phyloP scores from a whole-genome alignment of 2,888 invertebrate genomes.

The Rhaphigaster nebulosa region DNA sequence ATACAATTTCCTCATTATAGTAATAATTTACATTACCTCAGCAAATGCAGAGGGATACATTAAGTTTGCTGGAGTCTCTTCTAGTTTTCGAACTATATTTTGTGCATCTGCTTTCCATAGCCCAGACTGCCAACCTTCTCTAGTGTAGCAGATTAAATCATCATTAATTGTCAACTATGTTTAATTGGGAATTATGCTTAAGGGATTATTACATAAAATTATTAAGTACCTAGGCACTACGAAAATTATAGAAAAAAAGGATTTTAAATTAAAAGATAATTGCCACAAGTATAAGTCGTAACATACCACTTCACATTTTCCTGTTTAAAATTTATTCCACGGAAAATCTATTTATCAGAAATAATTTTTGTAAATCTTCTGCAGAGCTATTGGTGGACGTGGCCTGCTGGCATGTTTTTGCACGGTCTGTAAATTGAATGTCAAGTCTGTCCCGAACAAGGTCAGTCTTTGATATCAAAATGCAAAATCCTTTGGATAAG shows the following conservation, averaged over 20 bases:
- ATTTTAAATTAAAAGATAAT: too few species aligned
- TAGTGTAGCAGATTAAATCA: constrained; percentile 63
- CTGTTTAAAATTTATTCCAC: neutral
- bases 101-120: constrained; percentile 77
- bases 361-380: neutral
- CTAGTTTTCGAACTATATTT: constrained; percentile 82
- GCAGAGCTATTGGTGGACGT: too few species aligned
- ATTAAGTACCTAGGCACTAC: neutral
- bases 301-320: too few species aligned
- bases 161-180: neutral
- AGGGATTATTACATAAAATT: neutral
- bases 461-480: too few species aligned
- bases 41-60: constrained; percentile 84
- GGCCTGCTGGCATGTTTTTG: too few species aligned
- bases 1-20: neutral
- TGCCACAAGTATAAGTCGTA: too few species aligned
- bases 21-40: constrained; percentile 68
- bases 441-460: too few species aligned
- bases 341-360: neutral
- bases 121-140: constrained; percentile 72
- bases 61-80: constrained; percentile 83
- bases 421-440: too few species aligned
- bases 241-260: neutral
- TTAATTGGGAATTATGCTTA: neutral
- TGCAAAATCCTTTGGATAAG: too few species aligned